Conservation (phyloP, 92 coral and sea anemone species). For the Phenganax marumi region DNA sequence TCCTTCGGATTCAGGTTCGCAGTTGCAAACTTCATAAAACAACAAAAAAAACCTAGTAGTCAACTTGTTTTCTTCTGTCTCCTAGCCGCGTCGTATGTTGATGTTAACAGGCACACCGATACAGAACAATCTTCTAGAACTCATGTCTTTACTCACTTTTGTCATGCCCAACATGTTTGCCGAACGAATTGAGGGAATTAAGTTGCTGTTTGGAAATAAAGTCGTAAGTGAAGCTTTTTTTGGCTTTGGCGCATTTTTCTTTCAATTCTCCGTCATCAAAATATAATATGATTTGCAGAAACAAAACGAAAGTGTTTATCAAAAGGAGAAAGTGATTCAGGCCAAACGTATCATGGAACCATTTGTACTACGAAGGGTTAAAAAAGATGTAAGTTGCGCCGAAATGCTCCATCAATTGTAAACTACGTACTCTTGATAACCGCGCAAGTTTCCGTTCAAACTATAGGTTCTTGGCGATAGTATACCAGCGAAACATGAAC, state of each 20-base stretch:
- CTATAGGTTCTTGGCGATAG: slow-evolving; percentile 78
- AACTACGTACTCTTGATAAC: neutral
- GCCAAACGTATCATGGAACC: slow-evolving; percentile 95
- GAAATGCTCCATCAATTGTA: neutral
- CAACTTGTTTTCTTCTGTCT: neutral
- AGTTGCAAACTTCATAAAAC: too few relatives aligned
- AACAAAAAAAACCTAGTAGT: too few relatives aligned
- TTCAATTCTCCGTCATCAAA: neutral
- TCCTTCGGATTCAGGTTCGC: slow-evolving; percentile 69
- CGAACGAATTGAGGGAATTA: slow-evolving; percentile 76
- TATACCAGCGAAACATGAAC: slow-evolving; percentile 75
- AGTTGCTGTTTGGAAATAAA: slow-evolving; percentile 71
- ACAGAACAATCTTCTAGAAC: slow-evolving; percentile 84
- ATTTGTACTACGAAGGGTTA: slow-evolving; percentile 84
- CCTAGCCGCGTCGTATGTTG: slow-evolving; percentile 77
- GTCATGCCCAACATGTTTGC: slow-evolving; percentile 91
- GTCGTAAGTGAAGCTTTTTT: slow-evolving; percentile 37
- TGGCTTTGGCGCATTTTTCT: neutral
- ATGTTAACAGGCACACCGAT: slow-evolving; percentile 93
- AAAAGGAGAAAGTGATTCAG: slow-evolving; percentile 71
- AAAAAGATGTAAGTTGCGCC: slow-evolving; percentile 77
- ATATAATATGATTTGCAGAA: slow-evolving; percentile 29
- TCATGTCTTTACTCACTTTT: slow-evolving; percentile 85
- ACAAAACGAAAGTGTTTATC: slow-evolving; percentile 61
- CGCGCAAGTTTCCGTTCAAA: neutral